These are phyloP conservation scores for Camarhynchus parvulus DNA, from an alignment of 2,113 vertebrate genomes.

Conservation along the genomic window DNA sequence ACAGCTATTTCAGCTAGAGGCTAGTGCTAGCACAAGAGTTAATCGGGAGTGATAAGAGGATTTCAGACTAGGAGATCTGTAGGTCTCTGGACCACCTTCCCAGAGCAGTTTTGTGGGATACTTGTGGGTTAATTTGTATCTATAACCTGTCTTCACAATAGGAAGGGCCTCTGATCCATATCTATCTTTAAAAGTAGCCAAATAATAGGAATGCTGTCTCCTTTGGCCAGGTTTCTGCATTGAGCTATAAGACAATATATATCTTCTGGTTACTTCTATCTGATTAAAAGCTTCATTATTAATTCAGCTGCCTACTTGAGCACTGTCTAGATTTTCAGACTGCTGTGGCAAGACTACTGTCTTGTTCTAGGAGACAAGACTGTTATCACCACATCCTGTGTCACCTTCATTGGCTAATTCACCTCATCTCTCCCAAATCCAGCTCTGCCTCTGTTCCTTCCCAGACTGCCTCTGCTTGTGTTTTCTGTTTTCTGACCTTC, in stretches of 20 bases:
- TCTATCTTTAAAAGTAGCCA: neutral
- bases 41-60: neutral
- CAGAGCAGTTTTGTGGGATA: neutral
- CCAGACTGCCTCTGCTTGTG: neutral
- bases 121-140: neutral
- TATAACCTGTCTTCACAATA: neutral
- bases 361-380: conserved; percentile 35
- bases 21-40: neutral
- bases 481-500: conserved; percentile 27
- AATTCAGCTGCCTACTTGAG: conserved; percentile 53
- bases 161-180: neutral
- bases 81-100: neutral
- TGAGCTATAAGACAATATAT: neutral
- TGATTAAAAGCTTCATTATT: conserved; percentile 61
- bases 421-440: conserved; percentile 26
- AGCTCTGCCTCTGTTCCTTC: neutral
- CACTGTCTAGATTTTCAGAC: conserved; percentile 53
- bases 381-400: neutral
- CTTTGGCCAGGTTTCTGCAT: neutral
- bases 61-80: neutral
- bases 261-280: neutral
- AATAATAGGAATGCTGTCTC: neutral
- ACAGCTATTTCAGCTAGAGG: neutral
- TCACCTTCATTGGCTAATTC: conserved; percentile 57
- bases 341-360: conserved; percentile 29